phyloP scores from a whole-genome alignment of 1,140 invertebrate genomes.

The Hycleus cichorii region DNA sequence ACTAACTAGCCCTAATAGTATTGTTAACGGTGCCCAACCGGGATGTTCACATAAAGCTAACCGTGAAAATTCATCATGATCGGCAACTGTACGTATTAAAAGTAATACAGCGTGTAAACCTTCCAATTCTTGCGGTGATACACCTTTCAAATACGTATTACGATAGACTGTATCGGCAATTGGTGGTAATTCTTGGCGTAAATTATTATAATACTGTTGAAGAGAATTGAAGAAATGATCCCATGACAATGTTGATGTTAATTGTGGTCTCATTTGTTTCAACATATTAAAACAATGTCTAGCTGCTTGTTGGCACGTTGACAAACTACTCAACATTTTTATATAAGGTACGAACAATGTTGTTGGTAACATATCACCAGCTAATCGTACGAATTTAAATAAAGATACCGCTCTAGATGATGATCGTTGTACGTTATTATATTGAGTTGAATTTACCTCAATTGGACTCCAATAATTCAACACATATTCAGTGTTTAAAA shows the following conservation, averaged over 20 bases:
- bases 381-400: conserved; percentile 84
- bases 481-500: conserved; percentile 60
- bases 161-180: conserved; percentile 57
- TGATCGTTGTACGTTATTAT: conserved; percentile 30
- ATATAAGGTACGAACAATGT: conserved; percentile 81
- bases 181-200: conserved; percentile 60
- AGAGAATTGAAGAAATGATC: conserved; percentile 86
- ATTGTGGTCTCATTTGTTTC: conserved; percentile 57
- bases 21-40: conserved; percentile 72
- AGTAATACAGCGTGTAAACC: conserved; percentile 74
- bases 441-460: conserved; percentile 45
- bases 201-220: conserved; percentile 61
- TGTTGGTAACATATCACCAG: conserved; percentile 76
- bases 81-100: conserved; percentile 68
- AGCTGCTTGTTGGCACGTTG: conserved; percentile 63
- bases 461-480: conserved; percentile 78
- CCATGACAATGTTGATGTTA: conserved; percentile 61
- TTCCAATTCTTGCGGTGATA: conserved; percentile 79
- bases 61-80: conserved; percentile 69
- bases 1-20: conserved; percentile 73
- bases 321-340: conserved; percentile 76
- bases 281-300: conserved; percentile 80
- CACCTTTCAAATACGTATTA: conserved; percentile 55
- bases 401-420: conserved; percentile 64
- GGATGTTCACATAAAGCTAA: conserved; percentile 77